A percentile compares a stretch with the other conserved stretches of the same genome.
These are phyloP conservation scores for Gisinianus flammeolus DNA, from an alignment of 2,888 invertebrate genomes.

Conservation along the genomic window DNA sequence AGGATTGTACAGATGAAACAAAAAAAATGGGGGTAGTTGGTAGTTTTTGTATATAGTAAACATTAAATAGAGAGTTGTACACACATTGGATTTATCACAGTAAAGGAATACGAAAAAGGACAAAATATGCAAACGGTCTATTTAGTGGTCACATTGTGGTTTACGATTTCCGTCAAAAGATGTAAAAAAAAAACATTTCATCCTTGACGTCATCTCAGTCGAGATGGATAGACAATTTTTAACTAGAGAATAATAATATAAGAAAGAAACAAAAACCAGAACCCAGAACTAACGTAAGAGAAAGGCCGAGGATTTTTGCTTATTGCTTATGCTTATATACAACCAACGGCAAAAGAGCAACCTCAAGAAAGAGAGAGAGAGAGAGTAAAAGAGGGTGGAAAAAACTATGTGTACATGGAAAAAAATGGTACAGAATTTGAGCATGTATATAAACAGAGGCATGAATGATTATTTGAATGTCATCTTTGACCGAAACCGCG, in stretches of 20 bases:
- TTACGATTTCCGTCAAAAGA: conserved; percentile 42
- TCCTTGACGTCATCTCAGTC: conserved; percentile 10
- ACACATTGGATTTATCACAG: neutral
- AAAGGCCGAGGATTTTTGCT: neutral
- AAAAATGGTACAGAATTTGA: neutral
- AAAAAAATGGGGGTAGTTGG: neutral
- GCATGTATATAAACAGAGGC: neutral
- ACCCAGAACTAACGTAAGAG: neutral
- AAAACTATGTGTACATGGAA: neutral
- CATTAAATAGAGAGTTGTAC: neutral
- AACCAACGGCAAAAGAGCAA: too few species aligned
- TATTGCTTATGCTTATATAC: neutral
- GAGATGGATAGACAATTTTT: neutral
- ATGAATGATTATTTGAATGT: conserved; percentile 19
- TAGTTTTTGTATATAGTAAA: neutral
- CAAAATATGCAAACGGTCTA: conserved; percentile 25
- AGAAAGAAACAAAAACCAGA: neutral
- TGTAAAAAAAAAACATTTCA: conserved; percentile 1
- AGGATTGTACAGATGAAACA: too few species aligned
- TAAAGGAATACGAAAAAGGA: neutral
- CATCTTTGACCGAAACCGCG: conserved; percentile 41
- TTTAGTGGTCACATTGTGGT: conserved; percentile 36
- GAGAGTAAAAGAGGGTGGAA: neutral
- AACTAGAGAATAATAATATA: neutral
- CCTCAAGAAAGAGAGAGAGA: neutral